phyloP scores from a whole-genome alignment of 2,888 invertebrate genomes.

The Clusia tigrina region DNA sequence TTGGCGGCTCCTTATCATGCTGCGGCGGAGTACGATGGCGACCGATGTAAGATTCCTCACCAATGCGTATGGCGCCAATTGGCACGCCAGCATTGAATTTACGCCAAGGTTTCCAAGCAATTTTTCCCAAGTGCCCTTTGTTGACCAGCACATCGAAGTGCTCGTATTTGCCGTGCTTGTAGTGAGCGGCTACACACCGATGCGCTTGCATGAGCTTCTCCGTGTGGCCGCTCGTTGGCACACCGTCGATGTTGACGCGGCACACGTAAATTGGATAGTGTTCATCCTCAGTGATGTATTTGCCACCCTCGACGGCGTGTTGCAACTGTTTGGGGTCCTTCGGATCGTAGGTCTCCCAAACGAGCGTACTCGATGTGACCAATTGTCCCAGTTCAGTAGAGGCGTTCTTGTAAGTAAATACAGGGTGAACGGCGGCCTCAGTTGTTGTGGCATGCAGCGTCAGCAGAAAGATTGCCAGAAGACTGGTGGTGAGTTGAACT shows the following conservation, averaged over 20 bases:
- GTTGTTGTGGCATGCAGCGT: constrained; percentile 36
- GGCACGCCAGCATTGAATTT: constrained; percentile 72
- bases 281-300: constrained; percentile 60
- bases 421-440: constrained; percentile 51
- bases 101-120: constrained; percentile 80
- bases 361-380: constrained; percentile 81
- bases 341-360: constrained; percentile 72
- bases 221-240: constrained; percentile 74
- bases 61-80: constrained; percentile 71
- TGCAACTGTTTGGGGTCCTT: constrained; percentile 67
- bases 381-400: constrained; percentile 69
- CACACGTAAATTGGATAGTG: constrained; percentile 74
- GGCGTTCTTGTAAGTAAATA: constrained; percentile 57
- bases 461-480: constrained; percentile 14
- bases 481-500: background rate
- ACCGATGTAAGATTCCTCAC: constrained; percentile 65
- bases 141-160: constrained; percentile 80
- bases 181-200: constrained; percentile 73
- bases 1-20: constrained; percentile 34
- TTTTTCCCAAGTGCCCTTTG: constrained; percentile 77
- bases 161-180: constrained; percentile 69
- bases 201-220: constrained; percentile 66
- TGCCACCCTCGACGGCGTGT: constrained; percentile 75
- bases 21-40: constrained; percentile 54
- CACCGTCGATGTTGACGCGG: constrained; percentile 75